Conservation (phyloP, 2,113 vertebrate species). For the Grammomys surdaster region DNA sequence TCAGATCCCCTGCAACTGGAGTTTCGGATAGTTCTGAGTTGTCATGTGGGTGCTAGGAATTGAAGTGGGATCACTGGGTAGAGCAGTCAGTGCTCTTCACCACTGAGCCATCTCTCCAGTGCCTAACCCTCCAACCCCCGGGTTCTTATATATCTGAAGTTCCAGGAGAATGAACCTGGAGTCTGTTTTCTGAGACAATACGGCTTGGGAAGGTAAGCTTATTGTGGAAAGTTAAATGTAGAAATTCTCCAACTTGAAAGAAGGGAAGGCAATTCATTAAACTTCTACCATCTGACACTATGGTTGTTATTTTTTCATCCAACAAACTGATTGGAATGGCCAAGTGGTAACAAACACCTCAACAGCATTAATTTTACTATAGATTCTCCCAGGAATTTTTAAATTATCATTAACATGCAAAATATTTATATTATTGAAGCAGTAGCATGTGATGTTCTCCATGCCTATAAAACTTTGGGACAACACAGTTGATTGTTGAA, state of each 20-base stretch:
- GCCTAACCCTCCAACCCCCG: too few relatives aligned
- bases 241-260: slow-evolving; percentile 19
- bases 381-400: slow-evolving; percentile 14
- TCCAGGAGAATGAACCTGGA: neutral
- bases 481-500: slow-evolving; percentile 90
- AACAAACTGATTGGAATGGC: neutral
- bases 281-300: neutral
- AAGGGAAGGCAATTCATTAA: slow-evolving; percentile 16
- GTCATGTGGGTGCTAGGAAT: too few relatives aligned
- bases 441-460: slow-evolving; percentile 90
- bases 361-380: neutral
- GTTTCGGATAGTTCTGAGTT: too few relatives aligned
- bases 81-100: too few relatives aligned
- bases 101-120: too few relatives aligned
- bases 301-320: neutral
- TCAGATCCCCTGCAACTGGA: too few relatives aligned
- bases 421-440: slow-evolving; percentile 84
- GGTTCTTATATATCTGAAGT: neutral
- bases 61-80: too few relatives aligned
- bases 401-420: neutral
- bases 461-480: slow-evolving; percentile 91
- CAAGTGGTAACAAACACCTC: neutral
- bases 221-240: slow-evolving; percentile 25
- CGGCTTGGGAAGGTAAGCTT: neutral
- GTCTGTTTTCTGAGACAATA: neutral